Base-by-base conservation (phyloP, 1,140 invertebrate genomes). In the Drosophila paulistorum region DNA sequence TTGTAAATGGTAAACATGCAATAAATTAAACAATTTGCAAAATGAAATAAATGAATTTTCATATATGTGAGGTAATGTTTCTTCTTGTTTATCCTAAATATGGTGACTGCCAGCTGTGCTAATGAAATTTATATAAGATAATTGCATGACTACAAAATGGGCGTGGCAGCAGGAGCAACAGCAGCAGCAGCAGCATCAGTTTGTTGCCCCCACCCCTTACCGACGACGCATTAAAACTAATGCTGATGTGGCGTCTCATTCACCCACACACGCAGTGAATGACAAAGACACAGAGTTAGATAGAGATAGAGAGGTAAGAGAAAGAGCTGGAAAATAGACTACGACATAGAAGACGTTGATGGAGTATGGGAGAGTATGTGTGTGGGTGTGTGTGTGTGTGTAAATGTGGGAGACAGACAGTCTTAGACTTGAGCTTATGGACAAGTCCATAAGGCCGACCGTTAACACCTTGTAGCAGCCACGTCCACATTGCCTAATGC, bases 381-480 rank as follows among this genome's bases (percentile, higher is more conserved):
- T 58, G 65, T 70, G 64, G 33, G 51, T 35, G 65, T 57, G 60
- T 54, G 65, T 57, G 60, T 54, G 45, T 71, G 72, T 71, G 55
- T 68, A 3, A n/a, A n/a, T 33, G 23, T 10, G 23, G 26, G 42
- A 39, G 72, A 77, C 73, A 86, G 77, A 83, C 77, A 83, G 84
- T 89, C 84, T 87, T 83, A 83, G 83, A 71, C 62, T 65, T 77
- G 65, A 83, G 83, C 84, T 86, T 77, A 86, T 79, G 83, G 79
- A 83, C 84, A 83, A 83, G 84, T 86, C 83, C 84, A 86, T 89
- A 86, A 86, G 83, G 83, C 83, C 83, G 83, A 67, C 76, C 76
- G 83, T 86, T 86, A 86, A 89, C 83, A 86, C 83, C 83, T 86
- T 86, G 83, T 86, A 86, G 83, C 83, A 79, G 73, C 83, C 82